Conservation (phyloP, 2,797 vertebrate genomes). For the Phoebastria nigripes region DNA sequence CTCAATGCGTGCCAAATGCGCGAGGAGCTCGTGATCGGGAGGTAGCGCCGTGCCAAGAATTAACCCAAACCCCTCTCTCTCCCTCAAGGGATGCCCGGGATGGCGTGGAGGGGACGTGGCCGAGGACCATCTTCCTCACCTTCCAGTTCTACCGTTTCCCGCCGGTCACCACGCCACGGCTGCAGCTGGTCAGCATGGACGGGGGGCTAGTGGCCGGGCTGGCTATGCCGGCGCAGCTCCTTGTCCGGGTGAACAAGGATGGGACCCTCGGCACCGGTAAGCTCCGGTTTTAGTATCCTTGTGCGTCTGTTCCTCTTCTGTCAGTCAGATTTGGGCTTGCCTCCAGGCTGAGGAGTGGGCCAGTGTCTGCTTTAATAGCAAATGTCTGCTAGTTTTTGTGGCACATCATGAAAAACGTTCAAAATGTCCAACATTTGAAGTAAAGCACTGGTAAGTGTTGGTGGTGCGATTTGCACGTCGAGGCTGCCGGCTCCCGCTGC, state of each 20-base stretch:
- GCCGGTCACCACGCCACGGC: slow-evolving; percentile 79
- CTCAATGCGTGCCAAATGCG: not conserved
- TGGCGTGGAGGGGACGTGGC: slow-evolving; percentile 69
- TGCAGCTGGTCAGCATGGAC: slow-evolving; percentile 77
- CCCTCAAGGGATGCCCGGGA: slow-evolving; percentile 72
- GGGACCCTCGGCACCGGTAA: slow-evolving; percentile 78
- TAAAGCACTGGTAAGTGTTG: not conserved
- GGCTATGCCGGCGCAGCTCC: slow-evolving; percentile 70
- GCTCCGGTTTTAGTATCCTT: not conserved
- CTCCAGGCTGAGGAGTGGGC: not conserved
- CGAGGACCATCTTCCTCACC: slow-evolving; percentile 84
- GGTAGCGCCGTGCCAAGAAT: accelerated
- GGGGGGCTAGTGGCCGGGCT: not conserved
- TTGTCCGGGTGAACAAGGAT: slow-evolving; percentile 75
- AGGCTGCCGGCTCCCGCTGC: not conserved
- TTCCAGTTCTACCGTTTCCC: slow-evolving; percentile 97
- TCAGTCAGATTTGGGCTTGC: not conserved
- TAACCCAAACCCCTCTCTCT: not conserved
- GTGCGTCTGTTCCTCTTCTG: accelerated
- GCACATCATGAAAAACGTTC: not conserved
- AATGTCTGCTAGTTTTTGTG: not conserved
- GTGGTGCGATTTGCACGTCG: accelerated
- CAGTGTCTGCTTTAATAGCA: not conserved
- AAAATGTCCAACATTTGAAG: not conserved
- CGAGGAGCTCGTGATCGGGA: accelerated